Evolutionary conservation across 1,140 invertebrate species (phyloP), one percentile per base, ranked within the genome.

Genomic region (Pogonus chalceus): DNA sequence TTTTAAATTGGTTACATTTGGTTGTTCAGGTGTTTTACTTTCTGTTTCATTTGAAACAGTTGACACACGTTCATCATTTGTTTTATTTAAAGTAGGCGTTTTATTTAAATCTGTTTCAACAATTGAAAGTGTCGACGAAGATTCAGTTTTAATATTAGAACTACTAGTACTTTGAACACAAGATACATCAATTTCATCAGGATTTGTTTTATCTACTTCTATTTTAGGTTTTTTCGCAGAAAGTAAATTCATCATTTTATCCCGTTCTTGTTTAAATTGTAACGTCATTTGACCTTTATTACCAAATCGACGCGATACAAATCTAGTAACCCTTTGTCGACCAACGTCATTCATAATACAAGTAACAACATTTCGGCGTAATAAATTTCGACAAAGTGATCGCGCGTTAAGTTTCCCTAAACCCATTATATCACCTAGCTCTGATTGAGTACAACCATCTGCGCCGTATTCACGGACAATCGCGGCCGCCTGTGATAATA

Each of bases 291-390:
- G 61, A 20, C 65, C 70, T 0, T 49, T 54, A 20, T 71, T 65
- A 49, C 72, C 70, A 24, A 63, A 72, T 52, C 62, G 69, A 9
- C 37, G 37, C 3, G 37, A 43, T 4, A 43, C 37, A 18, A 43
- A 43, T 43, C 37, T 71, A 26, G 66, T 68, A 31, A 71, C 66
- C 26, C 79, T 68, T 56, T 81, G 79, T 23, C 78, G 65, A 2
- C 79, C 79, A 9, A 73, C 63, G 55, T 82, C 78, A 48, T 72
- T 69, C 66, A 78, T 74, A 46, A 76, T 72, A 12, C 68, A 73
- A 9, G 71, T 69, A 23, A 76, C 69, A 23, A 74, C 62, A 23
- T 72, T 67, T 3, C 60, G 55, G 59, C 73, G 75, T 10, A 71
- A 58, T 3, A 82, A 58, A 59, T 77, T 74, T 23, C 76, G 64